Conservation (phyloP, 2,888 invertebrate species). For the Apamea monoglypha region DNA sequence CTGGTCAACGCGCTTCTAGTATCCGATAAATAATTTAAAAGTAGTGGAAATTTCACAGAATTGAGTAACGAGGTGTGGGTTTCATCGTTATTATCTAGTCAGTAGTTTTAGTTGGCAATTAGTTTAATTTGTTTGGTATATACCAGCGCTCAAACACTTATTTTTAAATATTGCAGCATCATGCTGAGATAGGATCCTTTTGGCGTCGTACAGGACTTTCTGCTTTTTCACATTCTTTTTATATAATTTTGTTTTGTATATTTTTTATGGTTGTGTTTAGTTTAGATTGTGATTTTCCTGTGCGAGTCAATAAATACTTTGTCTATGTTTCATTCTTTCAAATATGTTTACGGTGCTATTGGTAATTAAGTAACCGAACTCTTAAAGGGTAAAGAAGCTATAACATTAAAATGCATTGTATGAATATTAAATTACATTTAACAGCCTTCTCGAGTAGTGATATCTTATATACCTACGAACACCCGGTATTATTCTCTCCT, state of each 20-base stretch:
- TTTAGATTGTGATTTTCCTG: neutral
- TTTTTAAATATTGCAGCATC: neutral
- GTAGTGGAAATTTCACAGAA: constrained; percentile 5
- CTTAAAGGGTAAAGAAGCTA: neutral
- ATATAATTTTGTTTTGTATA: neutral
- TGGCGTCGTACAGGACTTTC: neutral
- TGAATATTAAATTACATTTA: neutral
- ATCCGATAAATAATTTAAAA: constrained; percentile 8
- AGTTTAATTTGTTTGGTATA: neutral
- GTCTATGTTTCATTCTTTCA: neutral
- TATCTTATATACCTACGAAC: neutral
- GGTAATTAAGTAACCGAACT: neutral
- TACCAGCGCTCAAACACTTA: neutral
- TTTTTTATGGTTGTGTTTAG: neutral
- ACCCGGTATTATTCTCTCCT: too few relatives aligned
- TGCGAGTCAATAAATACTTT: neutral
- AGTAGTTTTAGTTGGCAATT: neutral
- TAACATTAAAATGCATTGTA: neutral
- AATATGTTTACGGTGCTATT: neutral
- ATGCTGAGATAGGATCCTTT: neutral
- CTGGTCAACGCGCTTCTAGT: neutral
- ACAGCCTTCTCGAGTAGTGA: neutral
- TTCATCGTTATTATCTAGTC: too few relatives aligned
- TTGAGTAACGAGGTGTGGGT: neutral
- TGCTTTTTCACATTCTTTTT: neutral